A percentile compares a stretch with the other conserved stretches of the same genome.
Evolutionary conservation across 1,140 invertebrate species (phyloP).

Genomic region (Hestina assimilis): DNA sequence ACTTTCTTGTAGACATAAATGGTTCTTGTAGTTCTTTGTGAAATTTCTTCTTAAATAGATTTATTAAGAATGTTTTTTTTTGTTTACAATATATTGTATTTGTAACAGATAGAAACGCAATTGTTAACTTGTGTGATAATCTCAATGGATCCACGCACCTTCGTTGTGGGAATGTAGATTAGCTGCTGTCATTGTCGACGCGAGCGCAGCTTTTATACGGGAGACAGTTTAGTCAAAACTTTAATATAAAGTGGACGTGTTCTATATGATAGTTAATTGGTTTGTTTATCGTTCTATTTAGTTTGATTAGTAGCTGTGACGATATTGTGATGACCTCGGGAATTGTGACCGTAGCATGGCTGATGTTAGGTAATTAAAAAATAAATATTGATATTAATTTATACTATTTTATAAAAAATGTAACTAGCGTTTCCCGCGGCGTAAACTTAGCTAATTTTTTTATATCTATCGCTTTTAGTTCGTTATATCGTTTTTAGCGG

Average conservation of each 20-base stretch:
- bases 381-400: neutral
- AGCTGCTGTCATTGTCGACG: slow-evolving; percentile 24
- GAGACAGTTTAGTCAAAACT: slow-evolving; percentile 35
- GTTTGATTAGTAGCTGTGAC: slow-evolving; percentile 31
- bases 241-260: slow-evolving; percentile 30
- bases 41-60: no score
- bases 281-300: slow-evolving; percentile 26
- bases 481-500: no score
- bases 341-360: slow-evolving; percentile 12
- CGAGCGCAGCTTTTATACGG: slow-evolving; percentile 27
- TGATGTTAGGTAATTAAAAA: slow-evolving; percentile 32
- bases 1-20: no score
- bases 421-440: no score
- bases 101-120: no score
- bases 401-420: neutral
- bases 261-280: slow-evolving; percentile 22
- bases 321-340: slow-evolving; percentile 23
- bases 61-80: neutral
- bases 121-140: neutral
- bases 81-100: no score
- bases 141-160: slow-evolving; percentile 3
- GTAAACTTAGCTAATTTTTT: no score
- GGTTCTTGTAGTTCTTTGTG: no score
- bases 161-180: slow-evolving; percentile 15
- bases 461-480: no score